Evolutionary conservation across 2,113 vertebrate genomes (phyloP).

Genomic region (Tetrao urogallus): DNA sequence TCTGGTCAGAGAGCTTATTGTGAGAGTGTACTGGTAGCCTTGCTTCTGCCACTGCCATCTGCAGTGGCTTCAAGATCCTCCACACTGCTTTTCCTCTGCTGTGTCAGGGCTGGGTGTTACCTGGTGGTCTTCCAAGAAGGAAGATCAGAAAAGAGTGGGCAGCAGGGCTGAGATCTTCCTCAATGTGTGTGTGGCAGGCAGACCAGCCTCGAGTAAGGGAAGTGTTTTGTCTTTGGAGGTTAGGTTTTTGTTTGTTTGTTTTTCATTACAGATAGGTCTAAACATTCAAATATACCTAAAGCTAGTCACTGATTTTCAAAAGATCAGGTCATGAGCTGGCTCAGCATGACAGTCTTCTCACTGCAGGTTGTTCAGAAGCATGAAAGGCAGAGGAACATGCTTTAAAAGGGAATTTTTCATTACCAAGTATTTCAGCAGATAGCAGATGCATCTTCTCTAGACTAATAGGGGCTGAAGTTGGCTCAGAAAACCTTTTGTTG

Average conservation of each 20-base stretch:
- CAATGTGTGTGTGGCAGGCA: background rate
- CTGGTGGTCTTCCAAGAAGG: background rate
- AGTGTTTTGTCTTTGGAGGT: background rate
- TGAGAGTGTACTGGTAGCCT: background rate
- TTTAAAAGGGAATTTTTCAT: background rate
- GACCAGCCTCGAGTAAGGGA: background rate
- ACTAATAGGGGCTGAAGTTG: background rate
- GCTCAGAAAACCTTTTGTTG: conserved; percentile 1
- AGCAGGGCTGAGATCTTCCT: background rate
- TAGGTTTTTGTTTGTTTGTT: background rate
- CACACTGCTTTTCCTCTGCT: background rate
- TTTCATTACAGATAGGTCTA: background rate
- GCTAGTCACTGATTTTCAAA: background rate
- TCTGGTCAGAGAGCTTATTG: background rate
- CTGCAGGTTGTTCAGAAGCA: background rate
- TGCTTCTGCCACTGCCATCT: background rate
- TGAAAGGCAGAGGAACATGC: background rate
- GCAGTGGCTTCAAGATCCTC: background rate
- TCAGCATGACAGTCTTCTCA: background rate
- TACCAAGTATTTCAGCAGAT: background rate
- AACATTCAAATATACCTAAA: background rate
- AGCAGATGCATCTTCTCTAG: background rate
- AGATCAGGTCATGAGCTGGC: background rate
- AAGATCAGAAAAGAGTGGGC: background rate
- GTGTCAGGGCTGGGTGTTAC: background rate